Percentiles rank a stretch among this genome's conserved stretches.
These are phyloP conservation scores for Linnaemya vulpina DNA, from an alignment of 2,888 invertebrate genomes.

Conservation along the genomic window DNA sequence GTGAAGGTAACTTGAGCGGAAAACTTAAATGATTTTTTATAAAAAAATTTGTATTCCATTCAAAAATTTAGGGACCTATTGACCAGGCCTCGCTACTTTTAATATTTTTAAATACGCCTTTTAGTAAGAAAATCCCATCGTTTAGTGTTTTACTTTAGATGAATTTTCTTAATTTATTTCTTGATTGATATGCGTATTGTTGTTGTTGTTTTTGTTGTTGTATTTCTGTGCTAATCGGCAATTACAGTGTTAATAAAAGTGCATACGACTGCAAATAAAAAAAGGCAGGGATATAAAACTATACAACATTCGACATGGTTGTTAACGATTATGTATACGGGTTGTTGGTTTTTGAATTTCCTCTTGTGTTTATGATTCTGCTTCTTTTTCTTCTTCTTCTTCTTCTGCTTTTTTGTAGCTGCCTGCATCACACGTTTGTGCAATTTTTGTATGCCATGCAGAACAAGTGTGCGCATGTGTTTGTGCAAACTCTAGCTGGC, in stretches of 20 bases:
- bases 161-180: too few relatives aligned
- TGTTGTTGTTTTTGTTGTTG: too few relatives aligned
- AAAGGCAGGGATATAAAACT: conserved; percentile 33
- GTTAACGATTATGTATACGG: conserved; percentile 62
- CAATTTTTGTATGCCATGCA: conserved; percentile 15
- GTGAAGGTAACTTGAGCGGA: too few relatives aligned
- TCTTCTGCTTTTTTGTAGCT: background rate
- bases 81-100: too few relatives aligned
- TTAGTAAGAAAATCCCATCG: too few relatives aligned
- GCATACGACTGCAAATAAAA: conserved; percentile 3
- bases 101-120: too few relatives aligned
- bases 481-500: conserved; percentile 1
- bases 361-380: conserved; percentile 56
- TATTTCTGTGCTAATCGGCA: background rate
- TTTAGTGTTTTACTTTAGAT: too few relatives aligned
- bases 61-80: too few relatives aligned
- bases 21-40: too few relatives aligned
- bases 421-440: conserved; percentile 8
- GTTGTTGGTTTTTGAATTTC: conserved; percentile 64
- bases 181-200: too few relatives aligned
- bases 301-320: conserved; percentile 61
- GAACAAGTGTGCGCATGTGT: conserved; percentile 12
- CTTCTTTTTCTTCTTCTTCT: conserved; percentile 1
- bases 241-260: conserved; percentile 51
- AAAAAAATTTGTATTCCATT: too few relatives aligned